Evolutionary conservation across 1,140 invertebrate genomes (phyloP).

Genomic region (Microplitis mediator): DNA sequence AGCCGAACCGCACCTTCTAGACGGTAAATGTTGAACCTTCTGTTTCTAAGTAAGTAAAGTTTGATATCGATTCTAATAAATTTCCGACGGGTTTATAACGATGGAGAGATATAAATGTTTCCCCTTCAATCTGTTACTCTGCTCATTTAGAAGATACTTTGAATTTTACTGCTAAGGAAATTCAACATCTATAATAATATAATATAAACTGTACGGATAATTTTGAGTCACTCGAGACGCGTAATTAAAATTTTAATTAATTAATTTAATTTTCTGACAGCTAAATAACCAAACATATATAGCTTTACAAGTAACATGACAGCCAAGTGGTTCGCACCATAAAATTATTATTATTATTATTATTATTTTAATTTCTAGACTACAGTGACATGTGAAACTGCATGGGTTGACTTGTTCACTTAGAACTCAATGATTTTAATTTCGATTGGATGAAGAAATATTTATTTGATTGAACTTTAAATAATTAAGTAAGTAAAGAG

Average conservation of each 20-base stretch:
- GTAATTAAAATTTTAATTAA: constrained; percentile 10
- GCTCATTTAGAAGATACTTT: too few species aligned
- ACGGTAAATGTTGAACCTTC: background rate
- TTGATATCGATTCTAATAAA: constrained; percentile 2
- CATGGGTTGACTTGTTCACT: background rate
- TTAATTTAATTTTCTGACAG: background rate
- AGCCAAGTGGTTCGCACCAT: too few species aligned
- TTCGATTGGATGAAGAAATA: too few species aligned
- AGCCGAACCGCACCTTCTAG: constrained; percentile 17
- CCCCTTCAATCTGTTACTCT: background rate
- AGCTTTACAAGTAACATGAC: too few species aligned
- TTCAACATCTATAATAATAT: background rate
- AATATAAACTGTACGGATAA: background rate
- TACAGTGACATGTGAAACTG: too few species aligned
- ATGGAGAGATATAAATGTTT: background rate
- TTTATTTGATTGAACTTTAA: too few species aligned
- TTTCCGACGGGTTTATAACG: background rate
- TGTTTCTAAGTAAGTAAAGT: background rate
- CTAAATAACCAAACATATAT: too few species aligned
- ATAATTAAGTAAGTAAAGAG: too few species aligned
- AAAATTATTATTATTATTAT: too few species aligned
- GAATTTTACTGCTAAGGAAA: background rate
- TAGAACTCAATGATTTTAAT: too few species aligned
- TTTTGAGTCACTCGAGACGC: background rate
- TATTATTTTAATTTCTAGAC: too few species aligned